Base-by-base conservation (phyloP, 1,140 invertebrate species). In the Protaetia brevitarsis region DNA sequence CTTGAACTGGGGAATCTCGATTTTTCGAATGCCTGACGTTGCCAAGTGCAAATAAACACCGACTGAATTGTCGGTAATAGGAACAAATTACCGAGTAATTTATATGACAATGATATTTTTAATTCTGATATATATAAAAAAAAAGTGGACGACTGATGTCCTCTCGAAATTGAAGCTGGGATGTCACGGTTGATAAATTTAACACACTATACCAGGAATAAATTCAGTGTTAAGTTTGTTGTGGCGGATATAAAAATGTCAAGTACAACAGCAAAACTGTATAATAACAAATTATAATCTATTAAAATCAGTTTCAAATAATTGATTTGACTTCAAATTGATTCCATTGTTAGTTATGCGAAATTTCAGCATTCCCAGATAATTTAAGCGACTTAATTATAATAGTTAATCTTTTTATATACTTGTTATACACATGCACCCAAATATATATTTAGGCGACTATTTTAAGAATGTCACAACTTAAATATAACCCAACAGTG, bases 31-130 rank as follows among this genome's bases (percentile, higher is more conserved):
- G 34, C 34, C 34, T 13, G 34, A 37, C 34, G 34, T 37, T 7
- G 34, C 34, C 11, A 37, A 37, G 34, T 16, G 34, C 34, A 37
- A 37, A 37, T 37, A 37, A 37, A 37, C 34, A 37, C 16, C 34
- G 34, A 16, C 3, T 7, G 34, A 37, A 37, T 37, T 37, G 34
- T 16, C 34, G 5, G 34, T 37, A 37, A 37, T 37, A 37, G 34
- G 34, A 37, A 37, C 34, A 37, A 37, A 37, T 37, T 37, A 37
- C 34, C 34, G 34, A n/a, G 34, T 37, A 37, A 37, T 37, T 37
- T 37, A 37, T 37, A 37, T 37, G 5, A 16, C 34, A 37, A 37
- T 37, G 16, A 37, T 37, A 37, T 37, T 37, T 37, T 37, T 37
- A 37, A 37, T 37, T 37, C 16, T 10, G 34, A 8, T 31, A 11